phyloP scores from a whole-genome alignment of 2,797 vertebrate species.

The Rhadinocentrus ornatus region DNA sequence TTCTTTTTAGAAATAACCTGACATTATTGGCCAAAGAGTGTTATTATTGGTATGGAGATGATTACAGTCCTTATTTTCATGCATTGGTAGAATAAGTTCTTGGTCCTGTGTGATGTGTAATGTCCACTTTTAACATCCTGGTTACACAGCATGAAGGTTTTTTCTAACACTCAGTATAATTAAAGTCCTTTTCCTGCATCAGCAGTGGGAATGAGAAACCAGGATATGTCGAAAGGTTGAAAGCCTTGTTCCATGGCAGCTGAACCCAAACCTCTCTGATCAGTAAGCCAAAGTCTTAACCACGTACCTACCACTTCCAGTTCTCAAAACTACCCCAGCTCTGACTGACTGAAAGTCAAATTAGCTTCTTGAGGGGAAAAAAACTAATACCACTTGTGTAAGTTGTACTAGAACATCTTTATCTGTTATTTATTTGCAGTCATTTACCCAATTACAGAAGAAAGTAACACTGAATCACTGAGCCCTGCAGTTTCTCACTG shows the following conservation, averaged over 20 bases:
- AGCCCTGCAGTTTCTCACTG: no score
- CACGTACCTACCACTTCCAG: background rate
- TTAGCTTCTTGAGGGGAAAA: background rate
- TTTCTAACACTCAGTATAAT: background rate
- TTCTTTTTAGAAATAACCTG: conserved; percentile 18
- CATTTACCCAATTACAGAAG: conserved; percentile 6
- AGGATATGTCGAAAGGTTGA: background rate
- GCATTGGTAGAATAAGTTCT: background rate
- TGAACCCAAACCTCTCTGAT: conserved; percentile 1
- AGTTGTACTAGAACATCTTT: background rate
- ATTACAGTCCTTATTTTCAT: background rate
- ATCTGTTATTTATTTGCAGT: background rate
- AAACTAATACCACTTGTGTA: conserved; percentile 11
- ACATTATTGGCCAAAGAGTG: conserved; percentile 16
- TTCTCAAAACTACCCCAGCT: background rate
- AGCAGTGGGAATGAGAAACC: background rate
- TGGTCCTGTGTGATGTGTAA: background rate
- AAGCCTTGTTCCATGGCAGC: background rate
- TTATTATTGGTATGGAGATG: conserved; percentile 28
- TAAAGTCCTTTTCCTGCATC: no score
- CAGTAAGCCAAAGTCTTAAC: background rate
- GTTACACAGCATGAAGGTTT: background rate
- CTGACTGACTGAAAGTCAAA: background rate
- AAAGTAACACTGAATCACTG: conserved; percentile 10
- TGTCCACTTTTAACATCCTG: conserved; percentile 1